Percentiles rank a stretch among this genome's conserved stretches.
These are phyloP conservation scores for Rhynchotus rufescens DNA, from an alignment of 2,797 vertebrate species.

Conservation along the genomic window DNA sequence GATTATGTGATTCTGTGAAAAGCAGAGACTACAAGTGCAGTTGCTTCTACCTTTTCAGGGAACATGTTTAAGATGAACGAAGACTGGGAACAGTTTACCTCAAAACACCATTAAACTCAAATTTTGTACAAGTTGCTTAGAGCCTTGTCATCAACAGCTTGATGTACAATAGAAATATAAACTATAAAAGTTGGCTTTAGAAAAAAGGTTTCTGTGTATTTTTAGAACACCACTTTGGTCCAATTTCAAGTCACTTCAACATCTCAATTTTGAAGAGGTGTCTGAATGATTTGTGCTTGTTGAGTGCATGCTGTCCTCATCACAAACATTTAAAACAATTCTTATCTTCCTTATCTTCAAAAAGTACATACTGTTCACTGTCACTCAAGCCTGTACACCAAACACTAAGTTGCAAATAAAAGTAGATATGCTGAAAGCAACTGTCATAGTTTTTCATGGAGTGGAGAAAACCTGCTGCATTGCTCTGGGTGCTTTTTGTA, in stretches of 20 bases:
- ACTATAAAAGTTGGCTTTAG: neutral
- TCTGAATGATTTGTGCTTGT: slow-evolving; percentile 32
- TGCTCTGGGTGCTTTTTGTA: neutral
- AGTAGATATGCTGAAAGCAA: slow-evolving; percentile 38
- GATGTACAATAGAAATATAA: neutral
- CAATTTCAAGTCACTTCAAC: slow-evolving; percentile 25
- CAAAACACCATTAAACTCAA: neutral
- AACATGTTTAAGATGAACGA: neutral
- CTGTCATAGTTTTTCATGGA: slow-evolving; percentile 42
- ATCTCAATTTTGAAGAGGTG: slow-evolving; percentile 8
- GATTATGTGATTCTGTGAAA: too few relatives aligned
- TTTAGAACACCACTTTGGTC: neutral
- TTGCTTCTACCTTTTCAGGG: neutral
- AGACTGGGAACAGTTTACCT: neutral
- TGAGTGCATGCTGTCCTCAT: slow-evolving; percentile 66
- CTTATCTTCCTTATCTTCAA: slow-evolving; percentile 72
- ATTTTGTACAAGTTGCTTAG: neutral
- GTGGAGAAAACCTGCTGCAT: neutral
- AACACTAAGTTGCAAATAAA: slow-evolving; percentile 48
- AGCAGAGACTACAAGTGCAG: neutral
- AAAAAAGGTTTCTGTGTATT: neutral
- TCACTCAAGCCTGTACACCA: slow-evolving; percentile 53
- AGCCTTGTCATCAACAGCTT: neutral
- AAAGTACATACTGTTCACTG: slow-evolving; percentile 70
- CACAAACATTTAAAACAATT: slow-evolving; percentile 50